phyloP scores from a whole-genome alignment of 37 sponge, comb jelly and placozoan genomes.

The Spongilla lacustris region DNA sequence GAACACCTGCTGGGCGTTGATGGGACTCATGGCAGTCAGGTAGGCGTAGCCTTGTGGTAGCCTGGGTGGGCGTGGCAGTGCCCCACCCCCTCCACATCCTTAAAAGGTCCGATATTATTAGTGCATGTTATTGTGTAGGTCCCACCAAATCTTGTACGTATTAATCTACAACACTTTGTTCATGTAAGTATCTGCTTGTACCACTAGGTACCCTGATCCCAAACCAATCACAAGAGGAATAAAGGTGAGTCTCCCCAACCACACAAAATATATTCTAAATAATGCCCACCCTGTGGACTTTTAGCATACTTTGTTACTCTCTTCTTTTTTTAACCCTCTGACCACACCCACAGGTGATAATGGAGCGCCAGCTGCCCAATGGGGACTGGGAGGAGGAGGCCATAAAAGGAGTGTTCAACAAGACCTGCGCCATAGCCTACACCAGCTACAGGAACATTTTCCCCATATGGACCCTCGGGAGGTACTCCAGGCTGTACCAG shows the following conservation, averaged over 20 bases:
- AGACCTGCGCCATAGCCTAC: constrained; percentile 92
- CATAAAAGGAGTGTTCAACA: constrained; percentile 93
- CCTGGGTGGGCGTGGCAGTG: too few species aligned
- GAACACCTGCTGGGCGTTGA: constrained; percentile 90
- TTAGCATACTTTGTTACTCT: too few species aligned
- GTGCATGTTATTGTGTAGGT: too few species aligned
- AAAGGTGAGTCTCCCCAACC: constrained; percentile 36
- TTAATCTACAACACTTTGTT: background rate
- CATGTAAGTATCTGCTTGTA: background rate
- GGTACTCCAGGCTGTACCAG: constrained; percentile 42
- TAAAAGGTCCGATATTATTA: too few species aligned
- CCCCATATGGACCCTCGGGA: constrained; percentile 89
- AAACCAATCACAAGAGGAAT: constrained; percentile 66
- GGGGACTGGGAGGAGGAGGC: constrained; percentile 74
- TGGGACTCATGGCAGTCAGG: constrained; percentile 91
- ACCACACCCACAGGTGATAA: constrained; percentile 35
- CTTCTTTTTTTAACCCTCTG: background rate
- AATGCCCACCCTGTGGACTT: background rate
- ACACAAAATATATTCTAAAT: background rate
- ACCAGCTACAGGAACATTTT: constrained; percentile 86
- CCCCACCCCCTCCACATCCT: too few species aligned
- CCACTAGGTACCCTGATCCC: constrained; percentile 69
- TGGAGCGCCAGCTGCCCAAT: constrained; percentile 64
- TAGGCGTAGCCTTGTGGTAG: constrained; percentile 10
- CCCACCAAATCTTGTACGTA: too few species aligned